These are phyloP conservation scores for Machimus atricapillus DNA, from an alignment of 2,888 invertebrate genomes.

Conservation along the genomic window DNA sequence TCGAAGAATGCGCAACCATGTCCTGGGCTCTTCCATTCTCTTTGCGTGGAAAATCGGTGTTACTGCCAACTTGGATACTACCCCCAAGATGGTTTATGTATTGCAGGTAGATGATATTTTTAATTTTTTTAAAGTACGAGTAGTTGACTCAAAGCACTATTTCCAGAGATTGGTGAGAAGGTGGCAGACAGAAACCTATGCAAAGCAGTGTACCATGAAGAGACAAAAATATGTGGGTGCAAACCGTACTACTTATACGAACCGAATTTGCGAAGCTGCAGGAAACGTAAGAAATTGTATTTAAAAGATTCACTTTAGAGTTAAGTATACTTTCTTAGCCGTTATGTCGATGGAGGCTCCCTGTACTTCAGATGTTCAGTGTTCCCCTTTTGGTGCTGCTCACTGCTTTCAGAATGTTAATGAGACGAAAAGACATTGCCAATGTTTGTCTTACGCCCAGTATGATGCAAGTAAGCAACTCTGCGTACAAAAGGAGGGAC, in stretches of 20 bases:
- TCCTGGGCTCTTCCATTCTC: slow-evolving; percentile 56
- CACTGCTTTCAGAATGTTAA: slow-evolving; percentile 51
- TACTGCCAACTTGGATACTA: slow-evolving; percentile 59
- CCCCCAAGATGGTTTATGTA: slow-evolving; percentile 55
- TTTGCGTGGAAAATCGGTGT: slow-evolving; percentile 57
- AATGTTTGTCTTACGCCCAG: slow-evolving; percentile 57
- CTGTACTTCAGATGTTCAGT: slow-evolving; percentile 58
- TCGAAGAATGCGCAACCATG: slow-evolving; percentile 51
- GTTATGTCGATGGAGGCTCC: neutral
- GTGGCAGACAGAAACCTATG: slow-evolving; percentile 58
- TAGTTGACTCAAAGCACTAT: neutral
- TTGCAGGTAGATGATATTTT: slow-evolving; percentile 53
- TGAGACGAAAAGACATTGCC: slow-evolving; percentile 56
- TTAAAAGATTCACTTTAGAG: neutral
- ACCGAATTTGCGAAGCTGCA: slow-evolving; percentile 56
- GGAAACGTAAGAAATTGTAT: slow-evolving; percentile 56
- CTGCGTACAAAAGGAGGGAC: slow-evolving; percentile 56
- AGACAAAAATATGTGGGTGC: slow-evolving; percentile 58
- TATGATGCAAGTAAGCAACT: slow-evolving; percentile 57
- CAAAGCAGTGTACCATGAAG: slow-evolving; percentile 53
- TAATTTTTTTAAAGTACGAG: neutral
- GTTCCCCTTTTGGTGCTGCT: slow-evolving; percentile 59
- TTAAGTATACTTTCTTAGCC: neutral
- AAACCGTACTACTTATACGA: slow-evolving; percentile 58
- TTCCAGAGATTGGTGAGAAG: slow-evolving; percentile 59